Conservation (phyloP, 2,797 vertebrate genomes). For the Brachyrhaphis roseni region DNA sequence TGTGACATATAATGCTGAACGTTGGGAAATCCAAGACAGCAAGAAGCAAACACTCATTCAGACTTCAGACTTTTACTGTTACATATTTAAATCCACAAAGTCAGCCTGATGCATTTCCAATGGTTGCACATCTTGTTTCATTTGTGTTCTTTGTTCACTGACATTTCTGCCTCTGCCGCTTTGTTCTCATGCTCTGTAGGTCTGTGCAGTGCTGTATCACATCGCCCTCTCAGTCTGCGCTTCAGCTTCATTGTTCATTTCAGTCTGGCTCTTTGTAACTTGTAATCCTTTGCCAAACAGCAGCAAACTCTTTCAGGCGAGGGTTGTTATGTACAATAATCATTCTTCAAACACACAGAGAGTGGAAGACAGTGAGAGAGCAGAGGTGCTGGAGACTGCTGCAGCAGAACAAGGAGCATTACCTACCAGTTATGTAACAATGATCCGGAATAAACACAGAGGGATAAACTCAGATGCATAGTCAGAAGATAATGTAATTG, state of each 20-base stretch:
- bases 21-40: constrained; percentile 23
- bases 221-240: constrained; percentile 58
- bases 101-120: constrained; percentile 66
- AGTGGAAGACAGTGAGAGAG: constrained; percentile 34
- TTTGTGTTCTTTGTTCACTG: constrained; percentile 61
- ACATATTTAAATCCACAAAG: constrained; percentile 60
- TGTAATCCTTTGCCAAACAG: constrained; percentile 72
- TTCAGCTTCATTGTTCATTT: constrained; percentile 60
- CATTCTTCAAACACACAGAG: constrained; percentile 52
- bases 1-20: constrained; percentile 54
- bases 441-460: constrained; percentile 13
- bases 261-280: constrained; percentile 66
- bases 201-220: constrained; percentile 49
- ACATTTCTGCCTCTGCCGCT: constrained; percentile 66
- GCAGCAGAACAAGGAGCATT: constrained; percentile 25
- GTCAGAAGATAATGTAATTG: not conserved
- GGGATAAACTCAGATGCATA: constrained; percentile 15
- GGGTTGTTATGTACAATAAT: constrained; percentile 51
- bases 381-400: constrained; percentile 43
- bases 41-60: constrained; percentile 41
- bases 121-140: constrained; percentile 56
- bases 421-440: constrained; percentile 35
- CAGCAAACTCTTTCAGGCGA: constrained; percentile 63
- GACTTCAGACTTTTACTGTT: constrained; percentile 15
- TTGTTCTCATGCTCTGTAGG: constrained; percentile 53